Evolutionary conservation across 2,113 vertebrate genomes (phyloP).

Genomic region (Oryctolagus cuniculus): mOryCun1.1 NC_091434.1:21351001-21351500

Average conservation of each 20-base stretch:
- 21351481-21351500: not conserved
- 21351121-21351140: slow-evolving; percentile 78
- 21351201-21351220: slow-evolving; percentile 60
- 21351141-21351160: slow-evolving; percentile 80
- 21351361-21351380: not conserved
- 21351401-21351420: not conserved
- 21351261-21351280: slow-evolving; percentile 60
- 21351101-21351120: slow-evolving; percentile 61
- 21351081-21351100: slow-evolving; percentile 41
- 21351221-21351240: not conserved
- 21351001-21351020: not conserved
- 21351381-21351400: not conserved
- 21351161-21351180: slow-evolving; percentile 78
- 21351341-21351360: not conserved
- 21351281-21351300: slow-evolving; percentile 29
- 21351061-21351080: not conserved
- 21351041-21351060: not conserved
- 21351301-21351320: not conserved
- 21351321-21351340: not conserved
- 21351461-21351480: not conserved
- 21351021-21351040: not conserved
- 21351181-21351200: slow-evolving; percentile 84
- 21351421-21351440: not conserved
- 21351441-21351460: not conserved
- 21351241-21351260: slow-evolving; percentile 42